Evolutionary conservation across 2,888 invertebrate species (phyloP).

Genomic region (Nomada ruficornis): DNA sequence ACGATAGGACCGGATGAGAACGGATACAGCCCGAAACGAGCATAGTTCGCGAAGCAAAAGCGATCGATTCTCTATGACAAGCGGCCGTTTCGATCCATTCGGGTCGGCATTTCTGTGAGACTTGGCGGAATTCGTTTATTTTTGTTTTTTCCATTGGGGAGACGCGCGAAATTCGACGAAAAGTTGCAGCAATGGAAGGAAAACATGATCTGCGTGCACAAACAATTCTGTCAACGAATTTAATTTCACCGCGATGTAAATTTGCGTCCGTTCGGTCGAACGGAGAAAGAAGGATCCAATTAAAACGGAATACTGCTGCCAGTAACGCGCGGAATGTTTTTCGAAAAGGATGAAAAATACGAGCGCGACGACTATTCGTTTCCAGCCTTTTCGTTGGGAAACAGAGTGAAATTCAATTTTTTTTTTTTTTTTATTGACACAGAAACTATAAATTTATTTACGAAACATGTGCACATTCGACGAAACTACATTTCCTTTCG

Average conservation of each 20-base stretch:
- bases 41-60: conserved; percentile 30
- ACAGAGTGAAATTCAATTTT: neutral
- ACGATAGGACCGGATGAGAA: neutral
- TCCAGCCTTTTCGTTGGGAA: neutral
- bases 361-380: conserved; percentile 4
- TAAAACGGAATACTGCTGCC: conserved; percentile 36
- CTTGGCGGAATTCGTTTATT: conserved; percentile 38
- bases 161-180: conserved; percentile 33
- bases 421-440: neutral
- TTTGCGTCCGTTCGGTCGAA: conserved; percentile 39
- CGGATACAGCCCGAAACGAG: neutral
- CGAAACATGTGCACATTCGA: neutral
- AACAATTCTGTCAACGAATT: conserved; percentile 60
- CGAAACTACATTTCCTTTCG: neutral
- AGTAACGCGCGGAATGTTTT: conserved; percentile 21
- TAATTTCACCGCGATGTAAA: conserved; percentile 53
- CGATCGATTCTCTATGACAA: conserved; percentile 41
- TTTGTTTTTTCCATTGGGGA: conserved; percentile 18
- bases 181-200: conserved; percentile 38
- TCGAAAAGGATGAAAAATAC: conserved; percentile 29
- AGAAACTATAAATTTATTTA: neutral
- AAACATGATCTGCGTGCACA: conserved; percentile 47
- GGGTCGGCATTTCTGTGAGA: conserved; percentile 30
- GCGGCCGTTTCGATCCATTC: conserved; percentile 28
- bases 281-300: conserved; percentile 42